Evolutionary conservation across 1,140 invertebrate species (phyloP).

Genomic region (Platyura marginata): DNA sequence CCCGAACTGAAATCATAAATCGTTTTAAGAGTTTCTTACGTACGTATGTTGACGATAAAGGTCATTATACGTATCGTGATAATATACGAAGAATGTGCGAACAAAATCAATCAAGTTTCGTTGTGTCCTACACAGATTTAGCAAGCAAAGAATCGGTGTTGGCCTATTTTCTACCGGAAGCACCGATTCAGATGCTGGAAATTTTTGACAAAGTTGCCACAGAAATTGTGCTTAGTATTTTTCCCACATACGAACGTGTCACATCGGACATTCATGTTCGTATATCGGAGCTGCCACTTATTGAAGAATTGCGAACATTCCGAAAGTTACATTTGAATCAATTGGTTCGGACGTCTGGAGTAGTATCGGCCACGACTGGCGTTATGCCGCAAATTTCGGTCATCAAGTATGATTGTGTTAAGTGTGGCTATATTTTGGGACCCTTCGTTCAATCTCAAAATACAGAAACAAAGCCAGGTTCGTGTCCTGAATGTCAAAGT

Average conservation of each 20-base stretch:
- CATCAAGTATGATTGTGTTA: conserved; percentile 94
- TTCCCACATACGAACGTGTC: conserved; percentile 90
- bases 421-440: conserved; percentile 87
- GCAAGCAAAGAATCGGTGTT: conserved; percentile 81
- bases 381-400: conserved; percentile 90
- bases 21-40: conserved; percentile 91
- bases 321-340: conserved; percentile 95
- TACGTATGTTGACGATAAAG: conserved; percentile 73
- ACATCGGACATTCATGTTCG: conserved; percentile 84
- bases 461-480: conserved; percentile 84
- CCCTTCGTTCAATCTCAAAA: conserved; percentile 91
- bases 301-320: conserved; percentile 90
- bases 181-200: conserved; percentile 86
- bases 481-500: conserved; percentile 96
- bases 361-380: conserved; percentile 89
- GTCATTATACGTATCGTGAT: conserved; percentile 81
- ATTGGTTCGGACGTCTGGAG: conserved; percentile 79
- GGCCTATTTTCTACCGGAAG: conserved; percentile 93
- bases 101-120: conserved; percentile 75
- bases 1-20: conserved; percentile 89
- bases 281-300: conserved; percentile 84
- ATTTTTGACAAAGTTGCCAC: conserved; percentile 94
- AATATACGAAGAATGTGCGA: conserved; percentile 91
- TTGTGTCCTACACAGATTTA: conserved; percentile 83
- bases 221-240: conserved; percentile 85